Conservation (phyloP, 2,888 invertebrate genomes). For the Ennomos fuscantarius region DNA sequence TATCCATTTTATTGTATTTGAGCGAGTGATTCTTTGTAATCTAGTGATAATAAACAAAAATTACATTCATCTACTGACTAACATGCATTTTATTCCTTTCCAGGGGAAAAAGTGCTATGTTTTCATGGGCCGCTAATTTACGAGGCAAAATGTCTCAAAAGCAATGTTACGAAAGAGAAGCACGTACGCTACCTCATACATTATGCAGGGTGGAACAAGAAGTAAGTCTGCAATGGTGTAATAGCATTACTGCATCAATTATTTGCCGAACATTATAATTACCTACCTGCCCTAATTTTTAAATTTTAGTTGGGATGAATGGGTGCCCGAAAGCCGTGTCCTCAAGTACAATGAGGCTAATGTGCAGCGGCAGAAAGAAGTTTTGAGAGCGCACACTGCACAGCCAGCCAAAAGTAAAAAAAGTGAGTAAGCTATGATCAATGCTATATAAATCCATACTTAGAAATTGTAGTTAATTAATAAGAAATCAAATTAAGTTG, state of each 20-base stretch:
- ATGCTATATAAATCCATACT: neutral
- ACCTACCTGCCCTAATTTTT: constrained; percentile 17
- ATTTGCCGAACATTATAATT: neutral
- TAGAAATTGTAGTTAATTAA: too few species aligned
- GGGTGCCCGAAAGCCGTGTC: constrained; percentile 96
- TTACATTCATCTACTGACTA: neutral
- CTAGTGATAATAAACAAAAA: too few species aligned
- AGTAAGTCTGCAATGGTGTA: constrained; percentile 84
- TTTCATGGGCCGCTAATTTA: constrained; percentile 98
- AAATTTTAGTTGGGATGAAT: constrained; percentile 92
- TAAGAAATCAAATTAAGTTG: too few species aligned
- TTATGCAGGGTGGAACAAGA: constrained; percentile 99
- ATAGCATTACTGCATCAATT: neutral
- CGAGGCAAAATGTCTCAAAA: constrained; percentile 97
- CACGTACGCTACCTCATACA: constrained; percentile 96
- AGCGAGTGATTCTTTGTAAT: too few species aligned
- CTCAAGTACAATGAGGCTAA: constrained; percentile 96
- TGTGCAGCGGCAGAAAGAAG: constrained; percentile 94
- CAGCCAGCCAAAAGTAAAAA: constrained; percentile 89
- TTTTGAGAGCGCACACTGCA: constrained; percentile 91
- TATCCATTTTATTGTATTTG: constrained; percentile 12
- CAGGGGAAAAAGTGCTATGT: constrained; percentile 96
- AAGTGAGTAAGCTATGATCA: constrained; percentile 61
- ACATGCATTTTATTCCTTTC: constrained; percentile 47
- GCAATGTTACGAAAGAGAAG: constrained; percentile 93